Conservation (phyloP, 2,888 invertebrate species). For the Agonopterix heracliana region DNA sequence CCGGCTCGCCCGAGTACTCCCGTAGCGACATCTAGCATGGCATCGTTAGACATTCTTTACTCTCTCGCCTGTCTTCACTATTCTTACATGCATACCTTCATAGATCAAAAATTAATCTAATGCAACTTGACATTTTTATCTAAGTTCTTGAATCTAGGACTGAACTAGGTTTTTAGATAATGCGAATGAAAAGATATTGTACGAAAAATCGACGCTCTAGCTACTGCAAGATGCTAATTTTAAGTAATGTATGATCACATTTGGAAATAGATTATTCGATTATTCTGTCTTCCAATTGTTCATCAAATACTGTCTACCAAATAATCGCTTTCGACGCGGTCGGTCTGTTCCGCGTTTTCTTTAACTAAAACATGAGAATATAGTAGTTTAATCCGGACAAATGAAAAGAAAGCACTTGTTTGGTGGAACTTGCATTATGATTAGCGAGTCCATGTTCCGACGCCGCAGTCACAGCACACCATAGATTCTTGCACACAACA, state of each 20-base stretch:
- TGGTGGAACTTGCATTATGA: background rate
- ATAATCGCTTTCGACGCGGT: background rate
- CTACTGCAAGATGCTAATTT: constrained; percentile 6
- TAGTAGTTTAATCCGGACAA: background rate
- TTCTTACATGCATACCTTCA: constrained; percentile 18
- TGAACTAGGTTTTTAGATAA: background rate
- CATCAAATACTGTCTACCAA: background rate
- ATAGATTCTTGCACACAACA: constrained; percentile 12
- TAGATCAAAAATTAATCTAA: background rate
- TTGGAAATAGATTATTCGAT: background rate
- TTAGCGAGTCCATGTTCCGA: background rate
- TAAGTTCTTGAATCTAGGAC: background rate
- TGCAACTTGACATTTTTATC: background rate
- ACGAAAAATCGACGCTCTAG: background rate
- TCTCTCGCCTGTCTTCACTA: constrained; percentile 44
- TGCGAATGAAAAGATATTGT: constrained; percentile 1
- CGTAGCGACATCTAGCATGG: constrained; percentile 58
- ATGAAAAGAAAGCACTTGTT: background rate
- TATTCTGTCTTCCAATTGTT: background rate
- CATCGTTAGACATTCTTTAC: constrained; percentile 52
- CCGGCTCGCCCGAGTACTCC: constrained; percentile 44
- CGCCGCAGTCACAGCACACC: constrained; percentile 14
- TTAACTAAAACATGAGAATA: too few species aligned
- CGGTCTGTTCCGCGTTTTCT: background rate
- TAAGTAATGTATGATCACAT: constrained; percentile 7